A percentile compares a stretch with the other conserved stretches of the same genome.
Conservation (phyloP, 2,888 invertebrate species). For the Clivina fossor region DNA sequence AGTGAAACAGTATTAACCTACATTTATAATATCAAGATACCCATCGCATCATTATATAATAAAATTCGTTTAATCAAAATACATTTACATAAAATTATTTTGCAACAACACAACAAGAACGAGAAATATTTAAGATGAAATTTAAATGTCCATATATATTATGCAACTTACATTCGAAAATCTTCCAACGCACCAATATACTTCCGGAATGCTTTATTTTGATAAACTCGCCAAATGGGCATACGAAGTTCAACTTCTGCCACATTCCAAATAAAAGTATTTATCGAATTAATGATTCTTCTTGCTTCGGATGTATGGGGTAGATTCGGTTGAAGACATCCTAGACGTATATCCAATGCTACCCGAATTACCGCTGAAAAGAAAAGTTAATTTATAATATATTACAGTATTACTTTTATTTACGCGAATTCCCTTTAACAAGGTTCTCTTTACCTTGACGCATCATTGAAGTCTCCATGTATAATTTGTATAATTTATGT, state of each 20-base stretch:
- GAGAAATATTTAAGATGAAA: no score
- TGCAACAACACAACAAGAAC: no score
- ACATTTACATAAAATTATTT: no score
- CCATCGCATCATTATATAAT: no score
- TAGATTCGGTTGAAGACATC: slow-evolving; percentile 64
- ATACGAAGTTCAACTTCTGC: slow-evolving; percentile 73
- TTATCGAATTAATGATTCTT: slow-evolving; percentile 76
- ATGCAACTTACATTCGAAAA: slow-evolving; percentile 70
- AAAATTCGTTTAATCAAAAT: no score
- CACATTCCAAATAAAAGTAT: slow-evolving; percentile 75
- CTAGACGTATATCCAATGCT: slow-evolving; percentile 77
- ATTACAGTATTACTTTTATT: background rate
- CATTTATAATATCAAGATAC: no score
- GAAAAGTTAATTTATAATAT: background rate
- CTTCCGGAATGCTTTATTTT: slow-evolving; percentile 69
- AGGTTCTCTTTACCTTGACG: no score
- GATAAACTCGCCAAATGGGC: slow-evolving; percentile 73
- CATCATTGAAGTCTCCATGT: no score
- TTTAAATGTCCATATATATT: no score
- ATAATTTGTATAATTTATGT: no score
- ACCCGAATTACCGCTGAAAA: slow-evolving; percentile 75
- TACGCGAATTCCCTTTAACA: background rate
- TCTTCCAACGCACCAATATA: slow-evolving; percentile 72
- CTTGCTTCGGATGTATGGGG: slow-evolving; percentile 63
- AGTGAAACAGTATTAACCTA: no score